Evolutionary conservation across 2,113 vertebrate genomes (phyloP), one percentile per base, ranked within the genome.

Genomic region (Seriola rivoliana): DNA sequence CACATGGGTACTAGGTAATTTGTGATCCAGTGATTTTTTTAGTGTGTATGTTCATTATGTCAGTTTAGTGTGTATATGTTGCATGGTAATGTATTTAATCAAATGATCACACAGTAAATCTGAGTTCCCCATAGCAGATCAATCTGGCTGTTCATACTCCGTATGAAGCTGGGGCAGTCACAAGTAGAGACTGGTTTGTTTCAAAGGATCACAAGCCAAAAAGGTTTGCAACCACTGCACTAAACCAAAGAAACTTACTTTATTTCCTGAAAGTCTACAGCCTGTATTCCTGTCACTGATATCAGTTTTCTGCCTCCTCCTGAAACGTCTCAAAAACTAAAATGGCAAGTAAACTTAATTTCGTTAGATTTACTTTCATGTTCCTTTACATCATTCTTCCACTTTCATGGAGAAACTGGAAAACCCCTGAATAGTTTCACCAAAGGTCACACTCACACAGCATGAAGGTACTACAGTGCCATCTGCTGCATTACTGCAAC

Each of bases 321-420:
- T 55, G 6, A 44, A 52, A 21, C 3, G 50, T 29, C 72, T 29
- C 7, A 36, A 5, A 10, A 21, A 38, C 29, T 60, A 5, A 69
- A 21, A 29, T 25, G 5, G 23, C n/a, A 10, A 55, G 9, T 9
- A 54, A 48, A 54, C 21, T 57, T 55, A 23, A 0, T 55, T 25
- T 36, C 5, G 1, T 8, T 16, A 48, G 36, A 57, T 38, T 44
- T 19, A 59, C 62, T 73, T 29, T 73, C 66, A 29, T 23, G 34
- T 40, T 38, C 12, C 25, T 60, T 25, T 48, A 34, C 19, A 8
- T 12, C 29, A 23, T 70, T 58, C 46, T 84, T 83, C 50, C 46
- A 70, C 44, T 88, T 82, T 86, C 75, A 81, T 36, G 54, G 21
- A 70, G 84, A 81, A 78, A 60, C 64, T 84, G 86, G 87, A 89